Conservation (phyloP, 2,797 vertebrate genomes). For the Sternotherus odoratus region DNA sequence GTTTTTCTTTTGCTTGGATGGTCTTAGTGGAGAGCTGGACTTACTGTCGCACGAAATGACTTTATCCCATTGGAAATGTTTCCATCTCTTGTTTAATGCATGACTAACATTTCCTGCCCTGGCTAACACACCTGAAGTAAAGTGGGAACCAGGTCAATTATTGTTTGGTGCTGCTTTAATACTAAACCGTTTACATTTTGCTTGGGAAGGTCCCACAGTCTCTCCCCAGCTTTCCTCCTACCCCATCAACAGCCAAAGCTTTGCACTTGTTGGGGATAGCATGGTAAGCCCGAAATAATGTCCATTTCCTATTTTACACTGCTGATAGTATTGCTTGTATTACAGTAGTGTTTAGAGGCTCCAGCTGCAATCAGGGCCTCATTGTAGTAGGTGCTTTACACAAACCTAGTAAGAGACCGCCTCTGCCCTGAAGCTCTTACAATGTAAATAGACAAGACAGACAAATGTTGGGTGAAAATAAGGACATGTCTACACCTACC, state of each 20-base stretch:
- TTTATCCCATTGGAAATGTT: not conserved
- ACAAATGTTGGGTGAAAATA: not conserved
- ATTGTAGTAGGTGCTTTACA: not conserved
- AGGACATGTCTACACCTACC: too few relatives aligned
- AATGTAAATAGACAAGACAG: not conserved
- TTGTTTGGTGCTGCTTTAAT: not conserved
- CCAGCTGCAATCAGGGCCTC: not conserved
- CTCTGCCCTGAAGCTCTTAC: not conserved
- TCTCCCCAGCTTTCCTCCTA: slow-evolving; percentile 55
- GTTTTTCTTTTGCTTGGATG: not conserved
- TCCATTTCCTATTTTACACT: not conserved
- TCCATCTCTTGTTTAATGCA: not conserved
- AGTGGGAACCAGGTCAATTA: not conserved
- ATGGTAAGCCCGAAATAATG: not conserved
- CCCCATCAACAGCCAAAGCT: slow-evolving; percentile 40
- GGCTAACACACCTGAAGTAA: not conserved
- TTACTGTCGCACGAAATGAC: not conserved
- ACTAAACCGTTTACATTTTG: not conserved
- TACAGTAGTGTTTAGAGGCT: not conserved
- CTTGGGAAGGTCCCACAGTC: slow-evolving; percentile 54
- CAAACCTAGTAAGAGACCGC: not conserved
- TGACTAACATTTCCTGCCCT: not conserved
- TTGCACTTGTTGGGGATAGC: slow-evolving; percentile 11
- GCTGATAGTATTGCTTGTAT: not conserved
- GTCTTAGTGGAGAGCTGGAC: not conserved